Conservation (phyloP, 1,140 invertebrate species). For the Drosophila mojavensis region DNA sequence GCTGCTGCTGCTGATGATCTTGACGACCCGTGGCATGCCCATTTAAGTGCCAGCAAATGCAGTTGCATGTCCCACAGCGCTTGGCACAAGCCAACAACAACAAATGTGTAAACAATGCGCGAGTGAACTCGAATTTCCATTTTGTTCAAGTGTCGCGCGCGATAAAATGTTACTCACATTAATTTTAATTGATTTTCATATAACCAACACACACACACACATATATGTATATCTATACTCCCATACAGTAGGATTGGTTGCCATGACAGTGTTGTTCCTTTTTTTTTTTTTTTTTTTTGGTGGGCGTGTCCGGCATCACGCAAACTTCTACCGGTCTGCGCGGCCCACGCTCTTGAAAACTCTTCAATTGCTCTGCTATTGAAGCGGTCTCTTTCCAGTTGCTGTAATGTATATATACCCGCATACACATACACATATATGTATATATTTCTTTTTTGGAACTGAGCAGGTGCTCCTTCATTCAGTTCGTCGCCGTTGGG, state of each 20-base stretch:
- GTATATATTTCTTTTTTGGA: conserved; percentile 2
- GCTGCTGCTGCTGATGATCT: conserved; percentile 51
- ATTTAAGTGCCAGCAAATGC: conserved; percentile 75
- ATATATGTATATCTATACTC: conserved; percentile 2
- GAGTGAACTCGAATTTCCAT: conserved; percentile 65
- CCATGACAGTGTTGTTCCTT: conserved; percentile 25
- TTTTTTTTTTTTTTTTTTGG: conserved; percentile 25
- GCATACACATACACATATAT: too few species aligned
- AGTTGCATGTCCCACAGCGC: conserved; percentile 16
- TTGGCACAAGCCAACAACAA: conserved; percentile 42
- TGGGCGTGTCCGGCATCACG: conserved; percentile 70
- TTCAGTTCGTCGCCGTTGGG: conserved; percentile 24
- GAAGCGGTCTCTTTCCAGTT: conserved; percentile 13
- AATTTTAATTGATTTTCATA: conserved; percentile 69
- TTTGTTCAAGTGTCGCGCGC: conserved; percentile 58
- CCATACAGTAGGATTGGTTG: conserved; percentile 7
- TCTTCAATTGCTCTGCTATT: conserved; percentile 9
- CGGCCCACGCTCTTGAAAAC: conserved; percentile 37
- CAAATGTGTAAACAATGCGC: conserved; percentile 26
- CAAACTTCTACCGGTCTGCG: conserved; percentile 41
- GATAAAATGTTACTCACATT: conserved; percentile 62
- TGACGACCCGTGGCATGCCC: conserved; percentile 46
- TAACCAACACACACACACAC: conserved; percentile 56
- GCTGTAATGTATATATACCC: background rate
- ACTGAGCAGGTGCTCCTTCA: conserved; percentile 67